phyloP scores from a whole-genome alignment of 2,888 invertebrate genomes.

The Blastobasis adustella region DNA sequence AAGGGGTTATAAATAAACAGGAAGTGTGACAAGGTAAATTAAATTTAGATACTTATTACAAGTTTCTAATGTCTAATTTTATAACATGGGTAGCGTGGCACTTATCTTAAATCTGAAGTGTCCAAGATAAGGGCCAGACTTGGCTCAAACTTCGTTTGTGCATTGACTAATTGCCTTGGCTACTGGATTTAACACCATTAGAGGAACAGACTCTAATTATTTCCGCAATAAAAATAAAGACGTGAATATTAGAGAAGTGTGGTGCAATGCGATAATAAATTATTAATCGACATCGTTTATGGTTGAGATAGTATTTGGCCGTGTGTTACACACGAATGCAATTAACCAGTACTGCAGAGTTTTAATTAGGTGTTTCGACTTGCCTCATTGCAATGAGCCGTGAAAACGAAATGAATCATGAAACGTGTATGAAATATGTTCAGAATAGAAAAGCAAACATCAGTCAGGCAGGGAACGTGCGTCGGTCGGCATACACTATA shows the following conservation, averaged over 20 bases:
- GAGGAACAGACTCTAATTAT: constrained; percentile 1
- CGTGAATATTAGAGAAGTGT: too few species aligned
- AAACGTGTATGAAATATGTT: constrained; percentile 6
- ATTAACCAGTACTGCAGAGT: background rate
- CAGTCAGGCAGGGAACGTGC: constrained; percentile 12
- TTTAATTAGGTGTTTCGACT: constrained; percentile 6
- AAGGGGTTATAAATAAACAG: too few species aligned
- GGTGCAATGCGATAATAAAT: background rate
- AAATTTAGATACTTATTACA: too few species aligned
- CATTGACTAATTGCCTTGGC: constrained; percentile 12
- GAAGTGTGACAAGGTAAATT: too few species aligned
- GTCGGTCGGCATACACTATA: constrained; percentile 9
- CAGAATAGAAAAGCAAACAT: constrained; percentile 14
- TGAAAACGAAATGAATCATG: constrained; percentile 7
- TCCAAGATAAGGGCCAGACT: constrained; percentile 16
- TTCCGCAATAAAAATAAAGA: constrained; percentile 2
- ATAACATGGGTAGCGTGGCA: constrained; percentile 6
- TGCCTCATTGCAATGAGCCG: constrained; percentile 2
- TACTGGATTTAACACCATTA: too few species aligned
- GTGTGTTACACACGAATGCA: background rate
- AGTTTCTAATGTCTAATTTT: too few species aligned
- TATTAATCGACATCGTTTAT: background rate
- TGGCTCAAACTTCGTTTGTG: constrained; percentile 15
- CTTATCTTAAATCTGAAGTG: constrained; percentile 18
- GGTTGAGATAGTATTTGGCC: background rate